These are phyloP conservation scores for Palythoa grandiflora DNA, from an alignment of 92 coral and sea anemone genomes.

Conservation along the genomic window DNA sequence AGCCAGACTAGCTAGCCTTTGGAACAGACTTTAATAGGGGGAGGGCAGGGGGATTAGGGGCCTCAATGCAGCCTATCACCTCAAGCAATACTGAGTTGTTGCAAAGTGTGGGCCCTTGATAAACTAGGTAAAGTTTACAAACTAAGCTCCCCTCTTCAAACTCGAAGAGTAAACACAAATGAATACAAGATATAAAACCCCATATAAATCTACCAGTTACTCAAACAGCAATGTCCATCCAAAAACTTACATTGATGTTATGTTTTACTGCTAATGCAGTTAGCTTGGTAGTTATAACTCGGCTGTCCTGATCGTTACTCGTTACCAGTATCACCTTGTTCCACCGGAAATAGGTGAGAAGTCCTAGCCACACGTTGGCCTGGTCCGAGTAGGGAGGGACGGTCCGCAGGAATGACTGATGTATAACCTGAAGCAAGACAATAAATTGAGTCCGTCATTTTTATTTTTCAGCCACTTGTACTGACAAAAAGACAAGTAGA, in stretches of 20 bases:
- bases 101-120: too few species aligned
- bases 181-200: too few species aligned
- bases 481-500: too few species aligned
- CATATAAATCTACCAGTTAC: not conserved
- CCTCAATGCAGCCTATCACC: too few species aligned
- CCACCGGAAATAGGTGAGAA: constrained; percentile 81
- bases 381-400: constrained; percentile 93
- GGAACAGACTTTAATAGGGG: too few species aligned
- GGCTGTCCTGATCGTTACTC: constrained; percentile 95
- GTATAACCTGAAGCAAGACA: constrained; percentile 73
- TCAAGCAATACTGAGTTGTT: too few species aligned
- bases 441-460: not conserved
- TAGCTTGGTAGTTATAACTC: constrained; percentile 84
- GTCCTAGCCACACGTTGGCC: constrained; percentile 92
- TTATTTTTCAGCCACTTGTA: not conserved
- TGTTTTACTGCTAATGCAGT: constrained; percentile 74
- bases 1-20: too few species aligned
- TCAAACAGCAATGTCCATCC: not conserved
- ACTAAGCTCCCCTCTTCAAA: too few species aligned
- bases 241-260: constrained; percentile 73
- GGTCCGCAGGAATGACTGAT: constrained; percentile 90
- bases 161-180: too few species aligned
- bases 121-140: too few species aligned
- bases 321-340: constrained; percentile 85
- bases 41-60: too few species aligned